Conservation (phyloP, 2,888 invertebrate genomes). For the Cerceris rybyensis region DNA sequence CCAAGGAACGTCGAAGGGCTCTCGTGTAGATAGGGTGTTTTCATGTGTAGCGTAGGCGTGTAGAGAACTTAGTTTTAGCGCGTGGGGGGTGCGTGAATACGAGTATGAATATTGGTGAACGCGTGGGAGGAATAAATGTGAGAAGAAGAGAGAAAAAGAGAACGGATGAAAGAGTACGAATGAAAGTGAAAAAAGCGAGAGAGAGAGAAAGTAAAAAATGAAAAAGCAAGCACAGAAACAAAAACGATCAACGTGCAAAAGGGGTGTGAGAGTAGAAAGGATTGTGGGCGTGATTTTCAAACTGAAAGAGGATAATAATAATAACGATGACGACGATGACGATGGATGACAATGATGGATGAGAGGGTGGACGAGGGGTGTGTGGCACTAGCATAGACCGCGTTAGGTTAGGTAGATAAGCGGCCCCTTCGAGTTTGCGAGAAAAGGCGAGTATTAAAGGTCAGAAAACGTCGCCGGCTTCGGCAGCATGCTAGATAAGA, state of each 20-base stretch:
- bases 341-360: slow-evolving; percentile 64
- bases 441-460: slow-evolving; percentile 32
- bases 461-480: slow-evolving; percentile 14
- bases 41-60: slow-evolving; percentile 80
- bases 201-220: slow-evolving; percentile 14
- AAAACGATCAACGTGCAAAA: slow-evolving; percentile 16
- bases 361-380: slow-evolving; percentile 59
- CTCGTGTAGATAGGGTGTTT: slow-evolving; percentile 81
- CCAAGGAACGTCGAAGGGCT: slow-evolving; percentile 53
- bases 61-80: slow-evolving; percentile 79
- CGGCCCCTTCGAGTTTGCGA: slow-evolving; percentile 65
- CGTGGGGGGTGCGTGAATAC: slow-evolving; percentile 50
- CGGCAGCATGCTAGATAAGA: slow-evolving; percentile 14
- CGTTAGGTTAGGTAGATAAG: slow-evolving; percentile 74
- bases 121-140: slow-evolving; percentile 12
- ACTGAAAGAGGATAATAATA: slow-evolving; percentile 44
- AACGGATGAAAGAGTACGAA: slow-evolving; percentile 10
- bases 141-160: neutral
- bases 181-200: slow-evolving; percentile 32
- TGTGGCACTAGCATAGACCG: slow-evolving; percentile 69
- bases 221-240: slow-evolving; percentile 18
- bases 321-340: slow-evolving; percentile 55
- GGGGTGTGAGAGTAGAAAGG: slow-evolving; percentile 15
- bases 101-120: slow-evolving; percentile 1
- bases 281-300: slow-evolving; percentile 46